Base-by-base conservation (phyloP, 2,797 vertebrate species). In the Paratrypauchen microcephalus region DNA sequence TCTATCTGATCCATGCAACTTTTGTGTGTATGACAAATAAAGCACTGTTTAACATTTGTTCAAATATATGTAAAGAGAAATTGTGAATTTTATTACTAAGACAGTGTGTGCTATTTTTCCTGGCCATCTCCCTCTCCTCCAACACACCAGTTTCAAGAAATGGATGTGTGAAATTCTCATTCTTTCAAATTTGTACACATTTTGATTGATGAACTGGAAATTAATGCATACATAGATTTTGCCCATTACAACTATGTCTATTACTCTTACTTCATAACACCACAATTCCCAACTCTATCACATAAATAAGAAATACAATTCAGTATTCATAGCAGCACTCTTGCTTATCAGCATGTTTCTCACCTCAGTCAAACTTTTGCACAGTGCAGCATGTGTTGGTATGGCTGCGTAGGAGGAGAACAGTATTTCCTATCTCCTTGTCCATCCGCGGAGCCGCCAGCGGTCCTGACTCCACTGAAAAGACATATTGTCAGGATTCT, bases 401-500 rank as follows among this genome's bases (percentile, higher is more conserved):
- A 23, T 62, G 67, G 36, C 48, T 56, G 82, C 21, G 87, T 90
- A 74, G 85, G 89, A 88, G 83, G 73, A 54, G 71, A 74, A 79
- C 65, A 39, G 66, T 36, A 24, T 79, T 83, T 89, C 82, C 78
- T 86, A 77, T 85, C 86, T 81, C 24, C 67, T 77, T 75, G 74
- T 65, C 71, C 68, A 78, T 86, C 86, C 80, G 77, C 36, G 3
- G 69, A 83, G 78, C 83, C 62, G 77, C 86, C 82, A 82, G 75
- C 26, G 65, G 79, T 80, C 64, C 54, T 59, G 69, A 56, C 78
- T 75, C 62, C 71, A 63, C 72, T 87, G 85, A 91, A 91, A 89
- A 85, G 87, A 82, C 84, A 86, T 84, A 85, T 88, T 91, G 87
- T 91, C 76, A 52, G 68, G 50, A 75, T 65, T 66, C 48, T 21